phyloP scores from a whole-genome alignment of 2,113 vertebrate genomes.

The Lepisosteus oculatus region DNA sequence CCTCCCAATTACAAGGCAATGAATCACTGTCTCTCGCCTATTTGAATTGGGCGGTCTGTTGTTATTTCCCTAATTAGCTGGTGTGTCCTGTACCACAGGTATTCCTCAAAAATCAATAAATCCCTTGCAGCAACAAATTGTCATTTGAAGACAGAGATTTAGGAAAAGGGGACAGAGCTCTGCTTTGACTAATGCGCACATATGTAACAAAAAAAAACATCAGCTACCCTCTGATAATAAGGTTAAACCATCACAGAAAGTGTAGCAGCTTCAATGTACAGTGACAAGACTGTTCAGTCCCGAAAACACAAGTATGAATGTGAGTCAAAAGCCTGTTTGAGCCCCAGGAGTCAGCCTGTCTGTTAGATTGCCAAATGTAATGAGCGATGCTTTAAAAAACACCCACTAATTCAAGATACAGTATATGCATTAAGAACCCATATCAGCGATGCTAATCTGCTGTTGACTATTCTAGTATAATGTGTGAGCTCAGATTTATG shows the following conservation, averaged over 20 bases:
- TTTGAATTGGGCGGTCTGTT: background rate
- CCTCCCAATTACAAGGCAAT: slow-evolving; percentile 2
- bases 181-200: no score
- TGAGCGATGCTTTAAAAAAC: background rate
- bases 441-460: no score
- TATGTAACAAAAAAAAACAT: no score
- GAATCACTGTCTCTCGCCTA: background rate
- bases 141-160: background rate
- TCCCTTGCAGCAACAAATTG: background rate
- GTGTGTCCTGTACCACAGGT: background rate
- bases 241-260: background rate
- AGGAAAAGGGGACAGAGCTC: background rate
- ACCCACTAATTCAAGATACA: no score
- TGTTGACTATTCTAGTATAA: no score
- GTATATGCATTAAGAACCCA: no score
- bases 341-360: background rate
- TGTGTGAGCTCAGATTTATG: no score
- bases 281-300: background rate
- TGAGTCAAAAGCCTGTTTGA: background rate
- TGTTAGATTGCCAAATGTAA: background rate
- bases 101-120: slow-evolving; percentile 2
- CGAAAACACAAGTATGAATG: background rate
- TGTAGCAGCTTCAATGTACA: background rate
- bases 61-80: background rate
- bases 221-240: no score